Percentiles rank a stretch among this genome's conserved stretches.
Conservation (phyloP, 2,113 vertebrate species). For the Ploceus nigricollis region DNA sequence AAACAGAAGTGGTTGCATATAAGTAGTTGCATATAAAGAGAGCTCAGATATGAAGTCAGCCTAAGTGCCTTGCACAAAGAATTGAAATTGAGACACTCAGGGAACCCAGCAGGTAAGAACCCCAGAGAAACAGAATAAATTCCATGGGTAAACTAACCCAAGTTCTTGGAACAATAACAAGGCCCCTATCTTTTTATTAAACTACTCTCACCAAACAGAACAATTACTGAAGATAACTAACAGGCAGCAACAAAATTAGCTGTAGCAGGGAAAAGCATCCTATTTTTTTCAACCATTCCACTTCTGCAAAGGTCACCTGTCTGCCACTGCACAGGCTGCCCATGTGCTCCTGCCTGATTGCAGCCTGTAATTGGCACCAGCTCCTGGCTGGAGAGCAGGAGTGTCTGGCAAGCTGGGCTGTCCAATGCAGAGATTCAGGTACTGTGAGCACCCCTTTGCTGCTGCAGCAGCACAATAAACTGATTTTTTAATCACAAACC, state of each 20-base stretch:
- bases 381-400: neutral
- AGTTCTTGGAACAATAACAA: neutral
- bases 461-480: neutral
- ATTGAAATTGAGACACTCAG: neutral
- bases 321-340: neutral
- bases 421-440: neutral
- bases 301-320: neutral
- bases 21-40: rapidly evolving
- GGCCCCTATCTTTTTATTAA: neutral
- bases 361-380: neutral
- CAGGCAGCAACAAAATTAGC: neutral
- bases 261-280: neutral
- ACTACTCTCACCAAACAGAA: neutral
- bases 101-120: neutral
- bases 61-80: neutral
- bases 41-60: neutral
- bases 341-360: neutral
- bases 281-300: neutral
- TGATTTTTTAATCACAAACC: neutral
- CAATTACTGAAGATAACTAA: neutral
- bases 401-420: neutral
- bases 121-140: neutral
- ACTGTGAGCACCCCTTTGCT: neutral
- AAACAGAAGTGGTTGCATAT: neutral
- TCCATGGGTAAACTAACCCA: neutral